These are phyloP conservation scores for Ichneumon xanthorius DNA, from an alignment of 2,888 invertebrate genomes.

Conservation along the genomic window DNA sequence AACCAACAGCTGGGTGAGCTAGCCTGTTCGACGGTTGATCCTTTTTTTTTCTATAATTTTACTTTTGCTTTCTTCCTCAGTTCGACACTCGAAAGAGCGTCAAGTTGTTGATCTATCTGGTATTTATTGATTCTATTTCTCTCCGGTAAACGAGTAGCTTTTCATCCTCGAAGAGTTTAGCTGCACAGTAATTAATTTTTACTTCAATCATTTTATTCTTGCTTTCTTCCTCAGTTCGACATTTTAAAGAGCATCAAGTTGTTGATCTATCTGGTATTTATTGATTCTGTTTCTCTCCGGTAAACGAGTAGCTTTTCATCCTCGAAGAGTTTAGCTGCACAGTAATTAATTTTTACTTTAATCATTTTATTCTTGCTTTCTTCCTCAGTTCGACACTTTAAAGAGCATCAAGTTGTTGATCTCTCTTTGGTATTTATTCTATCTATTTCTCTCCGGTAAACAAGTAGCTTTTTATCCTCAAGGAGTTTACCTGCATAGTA, in stretches of 20 bases:
- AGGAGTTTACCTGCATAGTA: background rate
- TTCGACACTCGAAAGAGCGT: background rate
- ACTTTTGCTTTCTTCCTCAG: background rate
- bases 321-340: background rate
- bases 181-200: background rate
- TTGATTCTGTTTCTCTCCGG: no score
- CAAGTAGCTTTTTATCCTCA: background rate
- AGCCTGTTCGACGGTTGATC: no score
- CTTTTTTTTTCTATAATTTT: background rate
- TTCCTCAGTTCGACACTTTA: background rate
- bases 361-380: background rate
- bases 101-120: background rate
- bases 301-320: no score
- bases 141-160: no score
- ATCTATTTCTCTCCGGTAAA: conserved; percentile 35
- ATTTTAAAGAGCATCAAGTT: no score
- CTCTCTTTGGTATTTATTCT: no score
- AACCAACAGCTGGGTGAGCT: no score
- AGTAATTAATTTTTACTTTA: background rate
- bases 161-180: background rate
- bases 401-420: no score
- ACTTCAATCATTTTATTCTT: background rate
- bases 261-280: no score
- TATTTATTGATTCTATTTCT: no score
- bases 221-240: background rate